A percentile compares a stretch with the other conserved stretches of the same genome.
phyloP scores from a whole-genome alignment of 2,797 vertebrate genomes.

The Labeo calbasu region DNA sequence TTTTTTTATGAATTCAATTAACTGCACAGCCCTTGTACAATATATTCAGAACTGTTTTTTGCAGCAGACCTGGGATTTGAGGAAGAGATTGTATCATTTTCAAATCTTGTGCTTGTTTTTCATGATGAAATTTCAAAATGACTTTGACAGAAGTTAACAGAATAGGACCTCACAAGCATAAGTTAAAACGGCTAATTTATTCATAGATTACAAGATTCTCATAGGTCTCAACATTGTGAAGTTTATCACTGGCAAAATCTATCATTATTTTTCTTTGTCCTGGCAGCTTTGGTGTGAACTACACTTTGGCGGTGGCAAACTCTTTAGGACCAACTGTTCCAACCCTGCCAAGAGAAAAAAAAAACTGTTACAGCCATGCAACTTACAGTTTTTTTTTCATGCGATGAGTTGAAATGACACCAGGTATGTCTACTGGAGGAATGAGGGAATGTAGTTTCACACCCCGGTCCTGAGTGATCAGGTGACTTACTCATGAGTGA shows the following conservation, averaged over 20 bases:
- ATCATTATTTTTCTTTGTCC: conserved; percentile 83
- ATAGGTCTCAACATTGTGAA: conserved; percentile 83
- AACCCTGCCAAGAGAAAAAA: conserved; percentile 60
- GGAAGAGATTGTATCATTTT: not conserved
- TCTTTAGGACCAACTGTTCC: conserved; percentile 69
- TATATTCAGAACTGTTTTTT: not conserved
- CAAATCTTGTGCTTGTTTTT: not conserved
- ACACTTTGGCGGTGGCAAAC: conserved; percentile 71
- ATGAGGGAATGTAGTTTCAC: conserved; percentile 3
- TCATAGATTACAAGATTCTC: conserved; percentile 77
- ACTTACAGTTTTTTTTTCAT: not conserved
- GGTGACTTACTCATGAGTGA: conserved; percentile 63
- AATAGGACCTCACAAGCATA: not conserved
- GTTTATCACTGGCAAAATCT: conserved; percentile 84
- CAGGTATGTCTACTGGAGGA: not conserved
- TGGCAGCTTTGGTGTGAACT: conserved; percentile 71
- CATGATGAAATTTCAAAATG: not conserved
- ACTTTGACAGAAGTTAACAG: not conserved
- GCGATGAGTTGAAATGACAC: not conserved
- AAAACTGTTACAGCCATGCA: not conserved
- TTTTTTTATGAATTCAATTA: not conserved
- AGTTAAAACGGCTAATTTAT: conserved; percentile 32
- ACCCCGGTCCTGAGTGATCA: not conserved
- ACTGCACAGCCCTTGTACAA: not conserved
- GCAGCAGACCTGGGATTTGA: not conserved